Evolutionary conservation across 2,888 invertebrate genomes (phyloP), one percentile per base, ranked within the genome.

Genomic region (Kuschelorhynchus macadamiae): DNA sequence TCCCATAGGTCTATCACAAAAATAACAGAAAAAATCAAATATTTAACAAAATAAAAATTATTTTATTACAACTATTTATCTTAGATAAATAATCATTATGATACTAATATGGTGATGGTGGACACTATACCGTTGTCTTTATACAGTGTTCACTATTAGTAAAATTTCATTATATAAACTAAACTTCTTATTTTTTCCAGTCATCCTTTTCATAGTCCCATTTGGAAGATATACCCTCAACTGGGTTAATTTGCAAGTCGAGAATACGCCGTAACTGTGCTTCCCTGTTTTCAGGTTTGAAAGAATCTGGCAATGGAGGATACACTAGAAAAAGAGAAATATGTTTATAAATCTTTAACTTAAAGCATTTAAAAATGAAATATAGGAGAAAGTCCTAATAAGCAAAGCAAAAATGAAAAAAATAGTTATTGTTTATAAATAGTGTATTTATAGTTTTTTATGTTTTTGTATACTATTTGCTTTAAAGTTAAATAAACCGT

Each of bases 131-230:
- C 49, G 56, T 49, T 63, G 63, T 41, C 63, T 49, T 30, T 33
- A 17, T 47, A 63, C 63, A 63, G 41, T 20, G 46, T 32, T 25
- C 63, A 56, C 36, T 25, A 56, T 33, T 50, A 20, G 14, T 32
- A 30, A 49, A 50, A 25, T 42, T 50, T 32, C 36, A 49, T 36
- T 44, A 41, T 57, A 41, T 33, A 7, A 11, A 30, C 14, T 36
- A 39, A 21, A 18, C 12, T 42, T 57, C 63, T 47, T 84, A 82
- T 73, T 84, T 83, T 80, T 91, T 92, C 91, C 91, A 92, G 71
- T 86, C 82, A 71, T 87, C 86, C 80, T 90, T 91, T 78, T 91
- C 90, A 77, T 91, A 92, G 79, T 92, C 91, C 86, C 88, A 92
- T 77, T 89, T 85, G 46, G 89, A 88, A 5, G 89, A 78, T 36